phyloP scores from a whole-genome alignment of 2,797 vertebrate species.

The Phylloscopus collybita region DNA sequence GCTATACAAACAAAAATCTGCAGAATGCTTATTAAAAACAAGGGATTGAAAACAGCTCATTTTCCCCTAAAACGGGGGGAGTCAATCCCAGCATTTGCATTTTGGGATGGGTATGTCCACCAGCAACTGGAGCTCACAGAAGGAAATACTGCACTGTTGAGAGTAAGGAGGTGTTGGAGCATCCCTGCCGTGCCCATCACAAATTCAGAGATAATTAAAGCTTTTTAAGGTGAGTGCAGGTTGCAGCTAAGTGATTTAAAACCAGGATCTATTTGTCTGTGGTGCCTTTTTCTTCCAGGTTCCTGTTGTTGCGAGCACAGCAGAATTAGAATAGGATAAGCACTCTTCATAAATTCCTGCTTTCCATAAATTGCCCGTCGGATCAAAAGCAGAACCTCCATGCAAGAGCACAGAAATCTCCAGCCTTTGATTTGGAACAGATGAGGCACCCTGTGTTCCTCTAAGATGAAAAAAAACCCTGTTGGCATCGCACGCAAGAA shows the following conservation, averaged over 20 bases:
- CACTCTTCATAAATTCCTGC: constrained; percentile 27
- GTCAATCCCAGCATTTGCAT: background rate
- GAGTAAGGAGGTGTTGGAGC: background rate
- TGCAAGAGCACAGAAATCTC: constrained; percentile 33
- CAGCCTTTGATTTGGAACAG: constrained; percentile 56
- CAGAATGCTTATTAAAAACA: background rate
- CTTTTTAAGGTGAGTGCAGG: constrained; percentile 21
- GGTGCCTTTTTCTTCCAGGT: constrained; percentile 1
- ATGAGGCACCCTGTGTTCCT: constrained; percentile 40
- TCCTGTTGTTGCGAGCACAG: background rate
- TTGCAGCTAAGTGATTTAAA: constrained; percentile 36
- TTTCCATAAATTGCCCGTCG: constrained; percentile 7
- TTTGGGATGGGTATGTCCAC: background rate
- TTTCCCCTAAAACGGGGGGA: background rate
- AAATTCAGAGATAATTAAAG: constrained; percentile 47
- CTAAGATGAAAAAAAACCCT: constrained; percentile 26
- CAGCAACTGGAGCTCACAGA: background rate
- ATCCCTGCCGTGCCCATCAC: background rate
- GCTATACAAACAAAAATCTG: background rate
- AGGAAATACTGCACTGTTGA: background rate
- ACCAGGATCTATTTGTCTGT: background rate
- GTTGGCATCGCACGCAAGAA: constrained; percentile 1
- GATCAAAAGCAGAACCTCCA: constrained; percentile 46
- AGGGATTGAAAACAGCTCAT: background rate
- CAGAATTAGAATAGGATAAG: constrained; percentile 44